Conservation (phyloP, 2,797 vertebrate species). For the Garrulus glandarius region DNA sequence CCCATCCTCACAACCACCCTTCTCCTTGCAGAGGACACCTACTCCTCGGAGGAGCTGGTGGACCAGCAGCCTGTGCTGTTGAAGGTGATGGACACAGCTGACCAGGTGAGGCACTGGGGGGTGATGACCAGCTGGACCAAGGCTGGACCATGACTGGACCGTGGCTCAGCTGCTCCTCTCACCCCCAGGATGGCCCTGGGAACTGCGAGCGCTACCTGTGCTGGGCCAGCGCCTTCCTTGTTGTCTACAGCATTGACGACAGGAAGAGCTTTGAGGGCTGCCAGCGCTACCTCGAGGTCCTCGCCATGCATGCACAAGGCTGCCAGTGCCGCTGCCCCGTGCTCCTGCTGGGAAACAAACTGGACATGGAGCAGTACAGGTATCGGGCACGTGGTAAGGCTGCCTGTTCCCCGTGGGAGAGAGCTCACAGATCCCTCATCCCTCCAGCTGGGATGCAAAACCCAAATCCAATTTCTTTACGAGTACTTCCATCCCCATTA, state of each 20-base stretch:
- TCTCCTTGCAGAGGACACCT: conserved; percentile 86
- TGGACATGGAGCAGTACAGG: conserved; percentile 96
- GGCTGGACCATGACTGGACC: background rate
- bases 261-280: conserved; percentile 84
- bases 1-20: background rate
- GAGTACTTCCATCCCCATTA: background rate
- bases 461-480: background rate
- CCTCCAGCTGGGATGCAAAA: background rate
- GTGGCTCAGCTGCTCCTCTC: background rate
- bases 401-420: background rate
- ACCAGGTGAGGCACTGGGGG: conserved; percentile 77
- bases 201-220: conserved; percentile 88
- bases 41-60: conserved; percentile 86
- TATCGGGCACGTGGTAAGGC: background rate
- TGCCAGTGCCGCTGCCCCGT: conserved; percentile 76
- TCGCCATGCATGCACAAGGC: conserved; percentile 76
- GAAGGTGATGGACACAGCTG: conserved; percentile 93
- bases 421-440: background rate
- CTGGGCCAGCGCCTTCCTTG: conserved; percentile 89
- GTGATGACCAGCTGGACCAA: background rate
- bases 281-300: conserved; percentile 82
- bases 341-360: conserved; percentile 89
- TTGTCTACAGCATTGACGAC: conserved; percentile 89
- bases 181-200: conserved; percentile 78
- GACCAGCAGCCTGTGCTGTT: conserved; percentile 87